phyloP scores from a whole-genome alignment of 2,888 invertebrate species.

The Pachliopta kotzebuea region DNA sequence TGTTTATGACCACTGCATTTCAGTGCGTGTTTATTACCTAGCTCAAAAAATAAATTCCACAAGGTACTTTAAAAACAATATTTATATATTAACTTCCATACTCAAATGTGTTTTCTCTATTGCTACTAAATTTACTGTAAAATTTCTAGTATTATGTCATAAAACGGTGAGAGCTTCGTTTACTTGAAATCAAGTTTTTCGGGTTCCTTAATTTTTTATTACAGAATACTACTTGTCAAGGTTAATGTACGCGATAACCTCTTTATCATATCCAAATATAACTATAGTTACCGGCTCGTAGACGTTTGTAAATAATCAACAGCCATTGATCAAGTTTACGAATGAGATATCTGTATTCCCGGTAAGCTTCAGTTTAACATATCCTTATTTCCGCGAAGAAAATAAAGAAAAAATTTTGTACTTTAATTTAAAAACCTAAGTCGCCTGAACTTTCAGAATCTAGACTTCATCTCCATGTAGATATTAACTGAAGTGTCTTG shows the following conservation, averaged over 20 bases:
- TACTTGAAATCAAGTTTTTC: too few species aligned
- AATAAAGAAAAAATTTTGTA: too few species aligned
- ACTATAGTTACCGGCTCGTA: conserved; percentile 5
- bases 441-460: too few species aligned
- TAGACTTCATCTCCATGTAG: not conserved
- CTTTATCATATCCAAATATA: conserved; percentile 25
- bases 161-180: too few species aligned
- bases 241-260: conserved; percentile 22
- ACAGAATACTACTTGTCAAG: not conserved
- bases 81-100: not conserved
- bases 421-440: too few species aligned
- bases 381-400: not conserved
- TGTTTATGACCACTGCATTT: not conserved
- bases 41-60: not conserved
- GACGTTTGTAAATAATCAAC: conserved; percentile 18
- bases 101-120: not conserved
- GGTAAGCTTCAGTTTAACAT: not conserved
- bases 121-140: not conserved
- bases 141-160: too few species aligned
- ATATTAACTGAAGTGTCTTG: too few species aligned
- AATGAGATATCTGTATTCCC: conserved; percentile 1
- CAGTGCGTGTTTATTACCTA: not conserved
- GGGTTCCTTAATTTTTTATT: too few species aligned
- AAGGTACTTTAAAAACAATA: not conserved
- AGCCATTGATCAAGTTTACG: conserved; percentile 23